phyloP scores from a whole-genome alignment of 2,888 invertebrate genomes.

The Neoascia interrupta region DNA sequence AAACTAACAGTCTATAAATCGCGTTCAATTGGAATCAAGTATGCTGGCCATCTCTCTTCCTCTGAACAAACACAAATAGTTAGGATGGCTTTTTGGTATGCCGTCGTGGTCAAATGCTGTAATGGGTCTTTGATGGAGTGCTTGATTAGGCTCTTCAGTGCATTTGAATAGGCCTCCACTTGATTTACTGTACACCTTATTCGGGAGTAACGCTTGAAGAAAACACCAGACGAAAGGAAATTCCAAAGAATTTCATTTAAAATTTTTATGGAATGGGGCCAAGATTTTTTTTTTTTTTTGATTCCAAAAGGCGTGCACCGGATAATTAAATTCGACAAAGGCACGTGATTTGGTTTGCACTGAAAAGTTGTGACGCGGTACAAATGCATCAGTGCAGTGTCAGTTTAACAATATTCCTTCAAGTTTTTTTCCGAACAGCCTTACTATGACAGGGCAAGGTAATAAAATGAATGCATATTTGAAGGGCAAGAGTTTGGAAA shows the following conservation, averaged over 20 bases:
- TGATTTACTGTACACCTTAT: slow-evolving; percentile 51
- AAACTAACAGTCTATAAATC: neutral
- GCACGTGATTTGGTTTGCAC: slow-evolving; percentile 49
- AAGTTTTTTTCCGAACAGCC: too few relatives aligned
- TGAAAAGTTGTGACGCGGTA: slow-evolving; percentile 1
- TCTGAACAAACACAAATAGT: too few relatives aligned
- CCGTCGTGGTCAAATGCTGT: slow-evolving; percentile 44
- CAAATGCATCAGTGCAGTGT: too few relatives aligned
- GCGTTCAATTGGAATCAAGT: neutral
- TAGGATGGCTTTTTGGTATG: slow-evolving; percentile 53
- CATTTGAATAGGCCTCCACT: slow-evolving; percentile 48
- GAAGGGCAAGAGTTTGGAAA: too few relatives aligned
- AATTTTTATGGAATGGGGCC: slow-evolving; percentile 61
- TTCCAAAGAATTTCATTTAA: slow-evolving; percentile 57
- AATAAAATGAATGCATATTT: too few relatives aligned
- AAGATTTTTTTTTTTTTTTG: slow-evolving; percentile 29
- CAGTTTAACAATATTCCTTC: too few relatives aligned
- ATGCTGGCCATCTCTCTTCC: slow-evolving; percentile 23
- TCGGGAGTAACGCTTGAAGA: slow-evolving; percentile 32
- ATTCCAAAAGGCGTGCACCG: slow-evolving; percentile 26
- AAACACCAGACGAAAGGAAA: slow-evolving; percentile 38
- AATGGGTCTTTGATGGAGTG: slow-evolving; percentile 61
- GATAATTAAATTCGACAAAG: slow-evolving; percentile 36
- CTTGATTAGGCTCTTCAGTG: slow-evolving; percentile 60
- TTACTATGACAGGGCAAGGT: too few relatives aligned